Percentiles rank a stretch among this genome's conserved stretches.
phyloP scores from a whole-genome alignment of 2,113 vertebrate genomes.

The Lamprologus speciosus region DNA sequence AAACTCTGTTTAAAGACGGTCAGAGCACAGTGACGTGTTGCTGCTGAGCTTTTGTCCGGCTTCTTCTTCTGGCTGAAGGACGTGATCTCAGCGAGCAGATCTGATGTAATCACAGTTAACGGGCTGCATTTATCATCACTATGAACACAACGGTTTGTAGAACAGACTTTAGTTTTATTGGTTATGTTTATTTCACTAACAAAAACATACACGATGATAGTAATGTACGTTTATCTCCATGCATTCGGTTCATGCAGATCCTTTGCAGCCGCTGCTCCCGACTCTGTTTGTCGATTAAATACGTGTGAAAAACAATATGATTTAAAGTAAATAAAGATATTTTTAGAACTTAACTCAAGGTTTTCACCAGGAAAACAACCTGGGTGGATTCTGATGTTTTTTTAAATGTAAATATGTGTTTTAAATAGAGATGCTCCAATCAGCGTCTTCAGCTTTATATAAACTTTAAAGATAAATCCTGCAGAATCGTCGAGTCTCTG shows the following conservation, averaged over 20 bases:
- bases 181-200: constrained; percentile 13
- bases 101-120: not conserved
- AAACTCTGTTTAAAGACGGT: rapidly evolving
- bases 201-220: not conserved
- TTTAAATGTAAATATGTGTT: not conserved
- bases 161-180: not conserved
- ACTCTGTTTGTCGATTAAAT: not conserved
- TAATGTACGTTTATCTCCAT: not conserved
- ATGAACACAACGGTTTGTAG: not conserved
- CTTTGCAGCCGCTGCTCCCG: not conserved
- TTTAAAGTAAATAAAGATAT: not conserved
- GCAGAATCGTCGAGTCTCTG: not conserved
- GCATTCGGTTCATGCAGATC: not conserved
- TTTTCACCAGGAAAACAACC: not conserved
- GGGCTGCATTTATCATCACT: not conserved
- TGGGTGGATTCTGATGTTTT: not conserved
- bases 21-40: rapidly evolving
- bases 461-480: not conserved
- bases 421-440: not conserved
- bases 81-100: not conserved
- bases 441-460: rapidly evolving
- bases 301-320: not conserved
- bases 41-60: rapidly evolving
- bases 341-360: not conserved
- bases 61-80: not conserved